Evolutionary conservation across 2,797 vertebrate genomes (phyloP), one percentile per base, ranked within the genome.

Genomic region (Sebastes hubbsi): DNA sequence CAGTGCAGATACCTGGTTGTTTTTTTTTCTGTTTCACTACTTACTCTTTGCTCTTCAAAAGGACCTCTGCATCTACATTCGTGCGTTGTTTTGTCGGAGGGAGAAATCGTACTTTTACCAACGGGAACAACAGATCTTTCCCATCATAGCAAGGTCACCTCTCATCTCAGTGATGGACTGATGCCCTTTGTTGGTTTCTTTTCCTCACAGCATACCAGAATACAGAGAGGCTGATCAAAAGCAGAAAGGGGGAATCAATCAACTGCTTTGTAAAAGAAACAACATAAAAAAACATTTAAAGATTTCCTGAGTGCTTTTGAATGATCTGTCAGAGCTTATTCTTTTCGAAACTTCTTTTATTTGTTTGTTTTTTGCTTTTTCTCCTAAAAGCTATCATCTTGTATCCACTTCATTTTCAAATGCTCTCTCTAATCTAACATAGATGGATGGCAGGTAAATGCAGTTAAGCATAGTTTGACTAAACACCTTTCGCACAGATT

Each of bases 161-260:
- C 46, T 83, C 75, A 73, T 83, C 78, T 72, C 67, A 8, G 16
- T 46, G 72, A 83, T 83, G 46, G 78, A 85, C 79, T 75, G 81
- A 77, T 82, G 63, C 55, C 84, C 63, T 87, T 86, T 88, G 66
- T 73, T 72, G 64, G 71, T 36, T 62, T 82, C 49, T 66, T 75
- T 65, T 38, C 64, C 68, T 46, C n/a, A 1, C 49, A 77, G 67
- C 70, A 5, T 36, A 54, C 38, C 49, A 72, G 81, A 80, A 80
- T 70, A 64, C 64, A 82, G 61, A 69, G 52, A 76, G 29, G 54
- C 60, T 59, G 80, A 88, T 87, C 77, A 88, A 87, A 92, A 66
- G 77, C 36, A 63, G 55, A 62, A 49, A 64, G 42, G 42, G 38
- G 38, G 20, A 73, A 68, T 64, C 27, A 67, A 60, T 59, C 27